Evolutionary conservation across 1,140 invertebrate genomes (phyloP).

Genomic region (Bathynomus jamesi): DNA sequence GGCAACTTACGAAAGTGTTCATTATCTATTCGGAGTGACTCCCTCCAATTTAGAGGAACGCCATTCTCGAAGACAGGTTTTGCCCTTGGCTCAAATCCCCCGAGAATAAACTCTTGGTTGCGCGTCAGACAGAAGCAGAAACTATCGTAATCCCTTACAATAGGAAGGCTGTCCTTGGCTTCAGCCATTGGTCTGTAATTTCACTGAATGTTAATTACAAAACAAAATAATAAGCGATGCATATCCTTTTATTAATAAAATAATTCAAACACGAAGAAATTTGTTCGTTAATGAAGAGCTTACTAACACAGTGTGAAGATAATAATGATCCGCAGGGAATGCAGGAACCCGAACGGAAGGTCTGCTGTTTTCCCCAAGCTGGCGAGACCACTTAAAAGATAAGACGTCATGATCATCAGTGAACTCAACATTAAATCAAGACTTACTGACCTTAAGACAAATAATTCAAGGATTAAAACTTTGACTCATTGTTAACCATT

Average conservation of each 20-base stretch:
- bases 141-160: slow-evolving; percentile 83
- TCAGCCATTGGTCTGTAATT: slow-evolving; percentile 49
- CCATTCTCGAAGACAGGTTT: slow-evolving; percentile 85
- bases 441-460: not conserved
- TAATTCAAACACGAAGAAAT: too few species aligned
- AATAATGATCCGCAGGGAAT: slow-evolving; percentile 89
- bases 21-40: slow-evolving; percentile 52
- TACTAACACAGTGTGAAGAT: slow-evolving; percentile 75
- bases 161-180: slow-evolving; percentile 44
- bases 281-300: not conserved
- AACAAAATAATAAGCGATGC: too few species aligned
- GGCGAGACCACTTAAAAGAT: slow-evolving; percentile 55
- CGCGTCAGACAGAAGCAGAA: slow-evolving; percentile 67
- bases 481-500: too few species aligned
- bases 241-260: too few species aligned
- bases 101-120: slow-evolving; percentile 50
- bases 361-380: slow-evolving; percentile 69
- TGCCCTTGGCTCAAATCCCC: slow-evolving; percentile 75
- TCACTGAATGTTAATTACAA: too few species aligned
- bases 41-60: slow-evolving; percentile 55
- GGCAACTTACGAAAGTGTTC: slow-evolving; percentile 45
- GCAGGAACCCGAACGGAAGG: slow-evolving; percentile 82
- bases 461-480: too few species aligned
- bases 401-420: not conserved
- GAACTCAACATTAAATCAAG: not conserved